Evolutionary conservation across 2,113 vertebrate species (phyloP).

Genomic region (Cygnus atratus): DNA sequence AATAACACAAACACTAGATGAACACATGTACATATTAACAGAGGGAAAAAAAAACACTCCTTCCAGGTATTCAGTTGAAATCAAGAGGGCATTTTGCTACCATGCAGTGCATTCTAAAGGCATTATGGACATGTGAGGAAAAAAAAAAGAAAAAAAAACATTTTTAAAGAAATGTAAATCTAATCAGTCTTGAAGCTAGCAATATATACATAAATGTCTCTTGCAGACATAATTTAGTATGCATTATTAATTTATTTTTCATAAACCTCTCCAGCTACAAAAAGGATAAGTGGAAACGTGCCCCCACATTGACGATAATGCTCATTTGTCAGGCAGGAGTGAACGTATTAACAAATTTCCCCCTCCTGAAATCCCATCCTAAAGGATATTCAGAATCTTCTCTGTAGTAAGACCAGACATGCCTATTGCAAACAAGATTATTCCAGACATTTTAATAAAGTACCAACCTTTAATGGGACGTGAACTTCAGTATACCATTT

Average conservation of each 20-base stretch:
- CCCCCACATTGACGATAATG: slow-evolving; percentile 58
- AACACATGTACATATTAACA: slow-evolving; percentile 22
- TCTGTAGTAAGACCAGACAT: slow-evolving; percentile 15
- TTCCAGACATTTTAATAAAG: slow-evolving; percentile 50
- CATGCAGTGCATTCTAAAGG: slow-evolving; percentile 7
- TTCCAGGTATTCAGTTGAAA: slow-evolving; percentile 1
- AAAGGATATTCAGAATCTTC: slow-evolving; percentile 38
- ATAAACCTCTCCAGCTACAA: slow-evolving; percentile 76
- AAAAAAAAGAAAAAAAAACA: slow-evolving; percentile 27
- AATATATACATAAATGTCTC: slow-evolving; percentile 78
- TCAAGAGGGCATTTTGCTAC: neutral
- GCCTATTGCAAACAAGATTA: slow-evolving; percentile 30
- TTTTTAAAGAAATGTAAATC: slow-evolving; percentile 75
- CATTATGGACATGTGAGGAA: neutral
- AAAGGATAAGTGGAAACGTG: slow-evolving; percentile 70
- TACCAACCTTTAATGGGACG: slow-evolving; percentile 34
- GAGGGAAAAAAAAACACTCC: neutral
- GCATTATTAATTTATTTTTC: slow-evolving; percentile 85
- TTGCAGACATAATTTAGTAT: slow-evolving; percentile 80
- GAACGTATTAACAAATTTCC: slow-evolving; percentile 56
- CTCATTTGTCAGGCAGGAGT: slow-evolving; percentile 71
- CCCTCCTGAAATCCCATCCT: slow-evolving; percentile 16
- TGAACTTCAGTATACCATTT: slow-evolving; percentile 22
- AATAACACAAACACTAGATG: slow-evolving; percentile 13
- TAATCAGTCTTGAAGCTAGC: slow-evolving; percentile 77